Percentiles rank a stretch among this genome's conserved stretches.
Conservation (phyloP, 2,113 vertebrate species). For the Pardalotus punctatus region DNA sequence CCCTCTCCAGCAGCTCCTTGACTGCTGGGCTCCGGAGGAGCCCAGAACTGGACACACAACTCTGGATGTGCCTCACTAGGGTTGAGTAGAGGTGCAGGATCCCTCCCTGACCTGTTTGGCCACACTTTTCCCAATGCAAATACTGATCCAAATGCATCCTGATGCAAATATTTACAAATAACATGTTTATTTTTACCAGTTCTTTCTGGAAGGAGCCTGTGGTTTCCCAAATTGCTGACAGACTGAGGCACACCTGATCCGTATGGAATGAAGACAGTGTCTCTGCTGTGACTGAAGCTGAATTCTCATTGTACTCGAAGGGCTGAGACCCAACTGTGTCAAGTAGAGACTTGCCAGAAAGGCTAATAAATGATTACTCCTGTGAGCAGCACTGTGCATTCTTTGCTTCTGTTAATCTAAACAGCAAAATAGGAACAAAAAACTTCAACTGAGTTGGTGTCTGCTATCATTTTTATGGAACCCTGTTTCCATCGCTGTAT, state of each 20-base stretch:
- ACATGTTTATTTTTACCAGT: not conserved
- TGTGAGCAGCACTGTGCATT: too few species aligned
- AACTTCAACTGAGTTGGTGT: not conserved
- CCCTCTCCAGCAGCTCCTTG: not conserved
- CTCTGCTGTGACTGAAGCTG: not conserved
- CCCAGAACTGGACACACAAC: too few species aligned
- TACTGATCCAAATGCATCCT: not conserved
- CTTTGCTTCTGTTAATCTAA: not conserved
- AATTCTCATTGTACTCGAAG: not conserved
- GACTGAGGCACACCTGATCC: too few species aligned
- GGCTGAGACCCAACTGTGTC: not conserved
- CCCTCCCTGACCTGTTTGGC: not conserved
- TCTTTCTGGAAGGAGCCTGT: not conserved
- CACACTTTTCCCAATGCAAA: not conserved
- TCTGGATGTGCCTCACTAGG: not conserved
- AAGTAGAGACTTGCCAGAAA: not conserved
- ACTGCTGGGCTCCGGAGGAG: not conserved
- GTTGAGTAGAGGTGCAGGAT: not conserved
- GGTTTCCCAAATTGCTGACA: not conserved
- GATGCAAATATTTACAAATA: not conserved
- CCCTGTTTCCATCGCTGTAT: fast-evolving
- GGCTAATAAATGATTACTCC: fast-evolving
- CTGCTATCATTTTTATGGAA: not conserved
- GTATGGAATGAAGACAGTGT: not conserved
- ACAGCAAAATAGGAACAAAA: not conserved